These are phyloP conservation scores for Idris sp. DNA, from an alignment of 1,140 invertebrate species.

Conservation along the genomic window DNA sequence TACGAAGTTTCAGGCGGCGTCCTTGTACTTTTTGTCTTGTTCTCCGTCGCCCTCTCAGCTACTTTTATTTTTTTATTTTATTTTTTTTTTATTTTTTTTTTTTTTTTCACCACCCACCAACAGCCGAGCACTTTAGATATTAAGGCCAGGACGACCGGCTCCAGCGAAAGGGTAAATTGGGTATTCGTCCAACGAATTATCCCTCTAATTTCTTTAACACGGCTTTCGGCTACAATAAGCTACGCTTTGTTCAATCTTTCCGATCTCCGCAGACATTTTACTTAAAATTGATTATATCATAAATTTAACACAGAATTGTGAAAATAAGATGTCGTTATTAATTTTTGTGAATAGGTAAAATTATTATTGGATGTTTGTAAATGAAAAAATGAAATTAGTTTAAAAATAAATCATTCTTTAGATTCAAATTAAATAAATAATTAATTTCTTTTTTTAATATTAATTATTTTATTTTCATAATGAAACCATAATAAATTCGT, in stretches of 20 bases:
- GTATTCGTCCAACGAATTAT: constrained; percentile 79
- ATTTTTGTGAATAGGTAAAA: too few relatives aligned
- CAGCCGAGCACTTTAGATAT: constrained; percentile 78
- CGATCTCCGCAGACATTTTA: constrained; percentile 54
- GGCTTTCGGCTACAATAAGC: constrained; percentile 59
- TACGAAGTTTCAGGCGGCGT: constrained; percentile 57
- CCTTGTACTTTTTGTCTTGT: constrained; percentile 63
- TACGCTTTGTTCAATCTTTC: constrained; percentile 60
- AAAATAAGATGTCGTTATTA: constrained; percentile 7
- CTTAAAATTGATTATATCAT: constrained; percentile 50
- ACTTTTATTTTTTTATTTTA: constrained; percentile 63
- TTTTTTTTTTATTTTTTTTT: constrained; percentile 64
- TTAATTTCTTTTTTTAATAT: too few relatives aligned
- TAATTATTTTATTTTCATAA: too few relatives aligned
- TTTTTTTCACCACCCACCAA: constrained; percentile 61
- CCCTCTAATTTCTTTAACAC: constrained; percentile 79
- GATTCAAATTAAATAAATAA: too few relatives aligned
- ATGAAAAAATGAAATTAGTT: too few relatives aligned
- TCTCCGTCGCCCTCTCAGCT: constrained; percentile 37
- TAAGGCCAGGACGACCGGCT: constrained; percentile 74
- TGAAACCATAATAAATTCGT: too few relatives aligned
- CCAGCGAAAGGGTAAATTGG: constrained; percentile 77
- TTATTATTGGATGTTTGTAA: too few relatives aligned
- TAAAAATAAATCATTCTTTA: too few relatives aligned
- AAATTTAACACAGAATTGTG: constrained; percentile 8